Percentiles rank a stretch among this genome's conserved stretches.
Conservation (phyloP, 2,113 vertebrate genomes). For the Rhodinocichla rosea region DNA sequence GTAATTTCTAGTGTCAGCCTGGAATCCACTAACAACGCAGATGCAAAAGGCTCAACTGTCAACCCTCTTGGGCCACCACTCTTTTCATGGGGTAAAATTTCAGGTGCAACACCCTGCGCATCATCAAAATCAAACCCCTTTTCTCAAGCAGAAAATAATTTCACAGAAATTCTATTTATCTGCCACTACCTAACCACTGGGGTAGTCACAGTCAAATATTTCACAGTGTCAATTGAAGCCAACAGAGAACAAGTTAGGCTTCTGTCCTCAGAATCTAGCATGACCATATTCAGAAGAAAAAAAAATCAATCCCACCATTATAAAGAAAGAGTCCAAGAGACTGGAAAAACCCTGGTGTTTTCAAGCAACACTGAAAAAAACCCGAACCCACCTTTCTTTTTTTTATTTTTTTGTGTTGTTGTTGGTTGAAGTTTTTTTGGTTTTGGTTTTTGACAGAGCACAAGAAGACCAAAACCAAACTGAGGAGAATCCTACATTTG, state of each 20-base stretch:
- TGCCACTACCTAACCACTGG: background rate
- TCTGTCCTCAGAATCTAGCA: background rate
- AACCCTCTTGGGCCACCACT: background rate
- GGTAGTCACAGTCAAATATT: background rate
- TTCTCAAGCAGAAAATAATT: background rate
- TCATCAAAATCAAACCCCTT: background rate
- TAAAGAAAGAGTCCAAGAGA: background rate
- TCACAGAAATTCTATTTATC: background rate
- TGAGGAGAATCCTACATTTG: background rate
- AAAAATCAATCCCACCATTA: background rate
- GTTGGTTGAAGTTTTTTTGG: background rate
- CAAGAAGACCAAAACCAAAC: background rate
- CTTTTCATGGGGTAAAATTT: background rate
- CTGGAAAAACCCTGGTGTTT: background rate
- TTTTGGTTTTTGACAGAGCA: background rate
- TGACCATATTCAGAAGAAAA: background rate
- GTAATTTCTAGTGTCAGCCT: background rate
- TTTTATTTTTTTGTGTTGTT: background rate
- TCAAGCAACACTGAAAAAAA: background rate
- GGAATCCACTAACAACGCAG: background rate
- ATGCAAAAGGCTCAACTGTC: background rate
- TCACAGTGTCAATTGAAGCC: background rate
- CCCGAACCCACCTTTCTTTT: background rate
- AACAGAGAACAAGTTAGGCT: background rate
- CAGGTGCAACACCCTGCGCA: rapidly evolving